Evolutionary conservation across 2,113 vertebrate genomes (phyloP), one percentile per base, ranked within the genome.

Genomic region (Chamaea fasciata): DNA sequence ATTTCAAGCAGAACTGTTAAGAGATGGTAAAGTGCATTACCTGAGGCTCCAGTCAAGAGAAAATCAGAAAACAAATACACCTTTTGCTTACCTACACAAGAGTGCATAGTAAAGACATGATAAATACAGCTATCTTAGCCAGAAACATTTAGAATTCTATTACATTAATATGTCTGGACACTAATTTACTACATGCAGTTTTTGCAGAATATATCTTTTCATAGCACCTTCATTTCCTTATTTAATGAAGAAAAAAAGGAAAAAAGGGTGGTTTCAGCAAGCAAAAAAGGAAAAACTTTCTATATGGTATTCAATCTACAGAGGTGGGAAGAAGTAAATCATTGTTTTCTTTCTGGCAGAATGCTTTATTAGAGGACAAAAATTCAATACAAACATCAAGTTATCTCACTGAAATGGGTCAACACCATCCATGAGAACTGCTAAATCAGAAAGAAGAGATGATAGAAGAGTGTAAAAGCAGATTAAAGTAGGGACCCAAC

Each of bases 31-130:
- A 89, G 47, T 15, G 14, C 26, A 23, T 49, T 47, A 56, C 11
- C 23, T 22, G 37, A 91, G 30, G 39, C 23, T 90, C 37, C 52
- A 80, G 52, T 41, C 53, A 95, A 82, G 44, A 76, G 17, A 20
- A 69, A 85, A 24, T 42, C 55, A 81, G 47, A 90, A 92, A 95
- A 87, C 42, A 96, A 95, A 93, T 52, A 92, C 5, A 91, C 44
- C 20, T 74, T 87, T 94, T 87, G 80, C 37, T 86, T 86, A 86
- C 46, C 57, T 89, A 10, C n/a, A 74, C 27, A 92, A 59, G 19
- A 90, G 15, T 70, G 46, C 53, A 89, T 83, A 85, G 75, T 55
- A 78, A 84, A 87, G 62, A 70, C 50, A 47, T 70, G 88, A 96
- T 92, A 28, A 80, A 83, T 80, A 70, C 7, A 52, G 6, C 23